Conservation (phyloP, 2,888 invertebrate genomes). For the Lamproptera curius region DNA sequence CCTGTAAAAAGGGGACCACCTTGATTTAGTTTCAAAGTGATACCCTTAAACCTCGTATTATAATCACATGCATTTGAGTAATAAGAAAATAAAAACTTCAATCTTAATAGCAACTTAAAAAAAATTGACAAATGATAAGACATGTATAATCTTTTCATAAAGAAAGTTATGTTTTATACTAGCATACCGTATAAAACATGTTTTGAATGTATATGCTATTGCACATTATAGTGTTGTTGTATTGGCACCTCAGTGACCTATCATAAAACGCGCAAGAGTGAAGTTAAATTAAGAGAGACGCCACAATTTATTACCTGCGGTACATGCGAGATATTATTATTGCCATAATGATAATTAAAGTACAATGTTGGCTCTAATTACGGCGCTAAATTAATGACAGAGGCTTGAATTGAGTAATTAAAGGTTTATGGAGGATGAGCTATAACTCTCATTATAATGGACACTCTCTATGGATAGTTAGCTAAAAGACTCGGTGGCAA, state of each 20-base stretch:
- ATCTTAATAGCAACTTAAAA: too few species aligned
- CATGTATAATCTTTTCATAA: too few species aligned
- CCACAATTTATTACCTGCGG: slow-evolving; percentile 19
- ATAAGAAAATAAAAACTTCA: too few species aligned
- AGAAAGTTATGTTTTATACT: too few species aligned
- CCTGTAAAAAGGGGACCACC: too few species aligned
- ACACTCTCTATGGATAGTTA: slow-evolving; percentile 10
- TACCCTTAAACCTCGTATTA: too few species aligned
- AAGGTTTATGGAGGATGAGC: slow-evolving; percentile 18
- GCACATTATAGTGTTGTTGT: slow-evolving; percentile 5
- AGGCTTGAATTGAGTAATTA: slow-evolving; percentile 22
- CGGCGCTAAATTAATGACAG: slow-evolving; percentile 21
- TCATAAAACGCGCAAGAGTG: slow-evolving; percentile 19
- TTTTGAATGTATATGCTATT: not conserved
- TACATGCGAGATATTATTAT: slow-evolving; percentile 20
- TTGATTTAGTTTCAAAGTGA: too few species aligned
- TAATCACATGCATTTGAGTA: too few species aligned
- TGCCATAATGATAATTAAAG: slow-evolving; percentile 23
- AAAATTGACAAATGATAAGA: too few species aligned
- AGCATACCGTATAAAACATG: too few species aligned
- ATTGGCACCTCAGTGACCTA: slow-evolving; percentile 13
- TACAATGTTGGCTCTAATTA: slow-evolving; percentile 23
- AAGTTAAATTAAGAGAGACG: slow-evolving; percentile 20
- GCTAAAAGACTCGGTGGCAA: slow-evolving; percentile 3
- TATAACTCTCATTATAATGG: slow-evolving; percentile 18